Evolutionary conservation across 2,797 vertebrate genomes (phyloP), one percentile per base, ranked within the genome.

Genomic region (Sebastes taczanowskii): DNA sequence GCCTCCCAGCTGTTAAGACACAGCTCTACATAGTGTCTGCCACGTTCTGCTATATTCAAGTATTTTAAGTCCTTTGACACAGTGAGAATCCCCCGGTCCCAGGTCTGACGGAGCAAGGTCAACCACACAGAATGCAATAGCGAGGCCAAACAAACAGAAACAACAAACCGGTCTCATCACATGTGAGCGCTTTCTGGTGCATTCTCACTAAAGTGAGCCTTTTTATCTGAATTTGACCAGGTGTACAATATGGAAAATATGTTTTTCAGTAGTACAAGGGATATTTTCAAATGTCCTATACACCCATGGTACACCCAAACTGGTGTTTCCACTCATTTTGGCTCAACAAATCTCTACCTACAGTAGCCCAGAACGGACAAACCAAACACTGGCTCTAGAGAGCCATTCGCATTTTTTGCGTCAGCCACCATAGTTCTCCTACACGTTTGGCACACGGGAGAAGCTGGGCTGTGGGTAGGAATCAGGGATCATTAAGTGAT

Each of bases 1-100:
- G 55, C 74, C 66, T 66, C 67, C 69, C 65, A 82, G 88, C 78
- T 89, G 42, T 78, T 78, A 64, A 67, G 69, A 90, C 74, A 88
- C 77, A 68, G 81, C 82, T 82, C 82, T 90, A 52, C 71, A 81
- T 35, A 71, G 64, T 75, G 83, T 74, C 80, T 76, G 82, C 77
- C 66, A 65, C 42, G 2, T 77, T 86, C n/a, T 53, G 38, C 87
- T 78, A 56, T 83, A 56, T 81, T 81, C 70, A 79, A 85, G 70
- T 77, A 71, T 82, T 86, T 83, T 86, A 29, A 75, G 62, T 65
- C 63, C 58, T 34, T 77, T 83, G 72, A 71, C 65, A 78, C 32
- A 16, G 7, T 66, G n/a, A 77, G 34, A 83, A 75, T 27, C 65
- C 32, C 52, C 56, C 23, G 5, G 13, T 71, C 58, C 22, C 53